Conservation (phyloP, 2,113 vertebrate species). For the Lepus europaeus region DNA sequence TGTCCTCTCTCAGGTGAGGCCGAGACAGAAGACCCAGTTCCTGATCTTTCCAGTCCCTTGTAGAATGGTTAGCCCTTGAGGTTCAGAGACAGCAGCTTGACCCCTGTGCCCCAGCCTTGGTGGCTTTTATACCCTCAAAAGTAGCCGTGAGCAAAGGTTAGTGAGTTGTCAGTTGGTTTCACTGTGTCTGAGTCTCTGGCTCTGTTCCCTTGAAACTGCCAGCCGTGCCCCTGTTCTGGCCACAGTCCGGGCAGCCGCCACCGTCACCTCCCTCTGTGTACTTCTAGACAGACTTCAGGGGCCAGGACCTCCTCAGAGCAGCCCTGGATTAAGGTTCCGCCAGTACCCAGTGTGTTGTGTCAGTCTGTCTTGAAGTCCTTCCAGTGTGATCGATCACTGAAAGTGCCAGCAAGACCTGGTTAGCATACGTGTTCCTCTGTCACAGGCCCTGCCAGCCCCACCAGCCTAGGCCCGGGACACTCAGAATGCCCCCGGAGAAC, state of each 20-base stretch:
- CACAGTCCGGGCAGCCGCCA: neutral
- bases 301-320: conserved; percentile 9
- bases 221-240: neutral
- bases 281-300: conserved; percentile 23
- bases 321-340: neutral
- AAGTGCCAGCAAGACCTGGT: neutral
- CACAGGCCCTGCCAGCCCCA: neutral
- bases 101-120: neutral
- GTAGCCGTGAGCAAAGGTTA: neutral
- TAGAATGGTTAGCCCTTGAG: neutral
- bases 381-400: neutral
- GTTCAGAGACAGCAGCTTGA: neutral
- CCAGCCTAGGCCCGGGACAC: neutral
- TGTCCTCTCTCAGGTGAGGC: conserved; percentile 46
- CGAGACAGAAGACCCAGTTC: conserved; percentile 1
- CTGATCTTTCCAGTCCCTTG: neutral
- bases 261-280: neutral
- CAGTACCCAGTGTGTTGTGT: neutral
- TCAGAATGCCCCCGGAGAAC: neutral
- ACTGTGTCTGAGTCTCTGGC: neutral
- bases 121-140: neutral
- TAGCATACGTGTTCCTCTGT: neutral
- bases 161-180: neutral
- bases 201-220: neutral
- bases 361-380: neutral